phyloP scores from a whole-genome alignment of 2,113 vertebrate species.

The Quiscalus mexicanus region DNA sequence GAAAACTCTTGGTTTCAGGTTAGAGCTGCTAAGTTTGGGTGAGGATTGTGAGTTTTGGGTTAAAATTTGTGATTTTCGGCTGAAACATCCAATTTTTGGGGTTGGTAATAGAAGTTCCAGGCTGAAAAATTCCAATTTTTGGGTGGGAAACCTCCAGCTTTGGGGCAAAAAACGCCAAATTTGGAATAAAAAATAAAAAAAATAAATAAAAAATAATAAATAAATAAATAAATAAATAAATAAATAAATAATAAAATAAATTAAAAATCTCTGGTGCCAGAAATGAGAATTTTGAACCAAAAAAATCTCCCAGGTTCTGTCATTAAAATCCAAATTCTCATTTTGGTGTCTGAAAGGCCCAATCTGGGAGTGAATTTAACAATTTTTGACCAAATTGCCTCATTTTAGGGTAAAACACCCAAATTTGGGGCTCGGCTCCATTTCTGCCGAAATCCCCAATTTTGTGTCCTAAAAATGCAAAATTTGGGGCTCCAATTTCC shows the following conservation, averaged over 20 bases:
- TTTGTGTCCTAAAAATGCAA: not conserved
- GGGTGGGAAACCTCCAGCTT: fast-evolving
- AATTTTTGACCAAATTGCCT: not conserved
- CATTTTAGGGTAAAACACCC: not conserved
- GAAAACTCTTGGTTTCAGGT: fast-evolving
- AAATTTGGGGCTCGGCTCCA: not conserved
- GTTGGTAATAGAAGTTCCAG: not conserved
- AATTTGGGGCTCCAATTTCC: not conserved
- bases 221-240: too few relatives aligned
- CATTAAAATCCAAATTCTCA: not conserved
- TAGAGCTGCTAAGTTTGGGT: too few relatives aligned
- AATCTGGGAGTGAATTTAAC: not conserved
- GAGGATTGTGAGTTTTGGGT: not conserved
- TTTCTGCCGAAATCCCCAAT: not conserved
- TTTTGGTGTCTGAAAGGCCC: not conserved
- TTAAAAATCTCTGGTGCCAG: too few relatives aligned
- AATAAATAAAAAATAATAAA: too few relatives aligned
- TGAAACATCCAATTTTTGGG: too few relatives aligned
- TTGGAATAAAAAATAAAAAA: not conserved
- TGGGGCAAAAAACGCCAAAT: not conserved
- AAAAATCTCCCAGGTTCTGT: too few relatives aligned
- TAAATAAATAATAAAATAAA: too few relatives aligned
- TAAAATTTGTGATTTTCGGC: too few relatives aligned
- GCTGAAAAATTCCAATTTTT: not conserved
- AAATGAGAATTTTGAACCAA: not conserved